Evolutionary conservation across 2,888 invertebrate genomes (phyloP), one percentile per base, ranked within the genome.

Genomic region (Cinara cedri): DNA sequence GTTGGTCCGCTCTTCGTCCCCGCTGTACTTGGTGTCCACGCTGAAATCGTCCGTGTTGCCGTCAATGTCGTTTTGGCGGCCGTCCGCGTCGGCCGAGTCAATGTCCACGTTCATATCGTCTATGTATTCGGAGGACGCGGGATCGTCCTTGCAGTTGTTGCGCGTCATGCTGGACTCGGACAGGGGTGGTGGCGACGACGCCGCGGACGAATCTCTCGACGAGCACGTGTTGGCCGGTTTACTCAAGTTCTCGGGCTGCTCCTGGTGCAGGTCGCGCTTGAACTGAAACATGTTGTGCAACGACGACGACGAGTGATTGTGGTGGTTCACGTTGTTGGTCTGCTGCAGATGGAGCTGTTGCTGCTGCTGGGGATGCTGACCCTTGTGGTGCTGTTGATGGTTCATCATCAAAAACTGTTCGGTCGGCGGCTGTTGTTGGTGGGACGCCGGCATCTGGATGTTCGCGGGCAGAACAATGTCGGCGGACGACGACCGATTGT

Each of bases 1-100:
- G 81, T 86, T 89, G 88, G 85, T 86, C 82, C 86, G 84, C 86
- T 89, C 88, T 83, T 91, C 91, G 85, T 91, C 91, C 84, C 90
- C 90, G 86, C 91, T 92, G 87, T 90, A 92, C 85, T 91, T 91
- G 84, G 91, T 92, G 84, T 92, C 92, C 88, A 91, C 90, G 86
- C 92, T 92, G 88, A 91, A 92, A 84, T 92, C 92, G 83, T 92
- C 92, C 91, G 83, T 89, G 83, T 90, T 89, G n/a, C 86, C 86
- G 83, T 91, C 90, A 65, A 89, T 90, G 85, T 91, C 91, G 84
- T 90, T 89, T 85, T 91, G 71, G 90, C 90, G 60, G 13, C 55
- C 71, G 16, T 70, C 62, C 11, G 46, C 81, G 57, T 63, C 81
- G 21, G 65, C 49, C 10, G 74, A 66, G 51, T 81, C 81, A 6